Evolutionary conservation across 2,888 invertebrate species (phyloP).

Genomic region (Sisyra terminalis): DNA sequence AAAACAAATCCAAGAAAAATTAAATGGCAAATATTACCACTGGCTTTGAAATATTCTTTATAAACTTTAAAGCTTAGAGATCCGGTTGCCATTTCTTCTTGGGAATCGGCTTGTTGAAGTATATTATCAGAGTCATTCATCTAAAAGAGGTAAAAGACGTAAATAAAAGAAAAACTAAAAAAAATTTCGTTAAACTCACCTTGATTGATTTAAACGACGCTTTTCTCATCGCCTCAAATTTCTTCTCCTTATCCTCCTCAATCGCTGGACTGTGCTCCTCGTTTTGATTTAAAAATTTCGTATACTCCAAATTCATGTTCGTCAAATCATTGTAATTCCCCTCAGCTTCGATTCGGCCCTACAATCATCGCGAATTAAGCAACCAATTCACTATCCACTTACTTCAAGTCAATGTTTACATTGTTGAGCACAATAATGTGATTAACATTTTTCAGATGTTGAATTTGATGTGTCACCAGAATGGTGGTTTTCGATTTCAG

Average conservation of each 20-base stretch:
- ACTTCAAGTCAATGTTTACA: slow-evolving; percentile 21
- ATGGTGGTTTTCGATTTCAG: slow-evolving; percentile 39
- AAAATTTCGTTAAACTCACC: background rate
- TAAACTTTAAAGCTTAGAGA: slow-evolving; percentile 42
- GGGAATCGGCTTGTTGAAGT: background rate
- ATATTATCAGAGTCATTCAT: background rate
- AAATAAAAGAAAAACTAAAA: background rate
- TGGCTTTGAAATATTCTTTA: slow-evolving; percentile 29
- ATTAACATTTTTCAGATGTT: slow-evolving; percentile 44
- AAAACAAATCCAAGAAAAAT: slow-evolving; percentile 31
- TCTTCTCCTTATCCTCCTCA: background rate
- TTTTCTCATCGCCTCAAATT: background rate
- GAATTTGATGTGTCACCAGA: slow-evolving; percentile 62
- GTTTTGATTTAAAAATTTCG: background rate
- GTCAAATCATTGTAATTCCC: slow-evolving; percentile 32
- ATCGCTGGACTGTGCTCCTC: background rate
- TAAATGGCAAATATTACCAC: slow-evolving; percentile 37
- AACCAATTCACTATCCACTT: background rate
- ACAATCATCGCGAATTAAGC: slow-evolving; percentile 10
- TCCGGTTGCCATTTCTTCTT: slow-evolving; percentile 33
- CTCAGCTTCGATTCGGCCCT: slow-evolving; percentile 44
- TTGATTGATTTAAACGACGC: background rate
- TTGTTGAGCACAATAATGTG: slow-evolving; percentile 39
- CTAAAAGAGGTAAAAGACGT: background rate
- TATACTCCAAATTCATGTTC: background rate